A percentile compares a stretch with the other conserved stretches of the same genome.
Evolutionary conservation across 2,888 invertebrate genomes (phyloP).

Genomic region (Unio pictorum): DNA sequence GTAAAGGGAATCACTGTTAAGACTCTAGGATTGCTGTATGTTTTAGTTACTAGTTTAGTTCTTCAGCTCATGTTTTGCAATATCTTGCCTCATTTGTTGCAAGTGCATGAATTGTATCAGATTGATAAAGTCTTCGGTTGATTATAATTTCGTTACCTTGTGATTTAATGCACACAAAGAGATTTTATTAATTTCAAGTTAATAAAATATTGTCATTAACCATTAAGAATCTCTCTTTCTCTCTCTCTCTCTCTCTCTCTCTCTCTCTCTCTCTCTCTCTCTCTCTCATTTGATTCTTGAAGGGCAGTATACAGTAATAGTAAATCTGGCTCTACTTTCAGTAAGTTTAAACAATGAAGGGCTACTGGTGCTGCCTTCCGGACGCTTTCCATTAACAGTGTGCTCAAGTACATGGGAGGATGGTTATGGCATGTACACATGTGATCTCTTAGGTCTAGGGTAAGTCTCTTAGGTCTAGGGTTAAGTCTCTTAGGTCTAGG

Average conservation of each 20-base stretch:
- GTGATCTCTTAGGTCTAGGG: slow-evolving; percentile 50
- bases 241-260: slow-evolving; percentile 9
- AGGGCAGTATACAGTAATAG: too few relatives aligned
- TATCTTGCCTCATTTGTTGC: too few relatives aligned
- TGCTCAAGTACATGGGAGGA: slow-evolving; percentile 47
- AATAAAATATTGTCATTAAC: too few relatives aligned
- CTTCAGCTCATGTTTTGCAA: too few relatives aligned
- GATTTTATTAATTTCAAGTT: too few relatives aligned
- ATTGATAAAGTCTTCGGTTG: too few relatives aligned
- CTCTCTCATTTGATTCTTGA: background rate
- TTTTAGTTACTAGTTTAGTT: too few relatives aligned
- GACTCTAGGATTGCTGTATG: too few relatives aligned
- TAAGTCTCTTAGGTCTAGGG: slow-evolving; percentile 18
- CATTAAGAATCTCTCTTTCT: background rate
- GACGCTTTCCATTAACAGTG: slow-evolving; percentile 25
- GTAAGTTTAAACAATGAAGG: slow-evolving; percentile 18
- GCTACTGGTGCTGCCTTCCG: slow-evolving; percentile 23
- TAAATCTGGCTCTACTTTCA: slow-evolving; percentile 1
- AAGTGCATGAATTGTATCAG: too few relatives aligned
- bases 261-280: slow-evolving; percentile 7
- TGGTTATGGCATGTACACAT: slow-evolving; percentile 31
- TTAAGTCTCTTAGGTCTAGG: slow-evolving; percentile 40
- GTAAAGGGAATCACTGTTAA: too few relatives aligned
- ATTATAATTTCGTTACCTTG: too few relatives aligned
- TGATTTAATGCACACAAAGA: too few relatives aligned